Base-by-base conservation (phyloP, 2,113 vertebrate species). In the Tapirus terrestris region DNA sequence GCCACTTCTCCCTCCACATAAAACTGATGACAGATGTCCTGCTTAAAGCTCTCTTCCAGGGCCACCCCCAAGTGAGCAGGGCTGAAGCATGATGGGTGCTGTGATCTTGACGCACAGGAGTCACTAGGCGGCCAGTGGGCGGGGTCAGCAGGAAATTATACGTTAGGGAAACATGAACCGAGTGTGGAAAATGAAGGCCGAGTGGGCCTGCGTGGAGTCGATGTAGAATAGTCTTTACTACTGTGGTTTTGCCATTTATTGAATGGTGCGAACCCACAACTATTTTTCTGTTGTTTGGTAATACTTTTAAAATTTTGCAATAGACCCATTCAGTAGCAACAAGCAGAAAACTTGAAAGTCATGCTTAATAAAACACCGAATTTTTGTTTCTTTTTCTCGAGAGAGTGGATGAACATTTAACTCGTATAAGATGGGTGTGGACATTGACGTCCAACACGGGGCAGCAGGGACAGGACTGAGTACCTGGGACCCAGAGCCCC, bases 171-270 rank as follows among this genome's bases (percentile, higher is more conserved):
- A 3, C 31, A 0, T 1, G 36, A 5, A 6, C 2, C 0, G 63
- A 0, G 10, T 6, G 1, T 4, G 23, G 25, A 33, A 1, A 56
- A 29, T 1, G 20, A 12, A 11, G n/a, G 43, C 18, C 1, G 4
- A 9, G 36, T 2, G 31, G 23, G 0, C 58, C 56, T 2, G 45
- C 23, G 0, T 1, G 16, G 75, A 1, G 11, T 0, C 1, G 1
- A 4, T 3, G 6, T 4, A 0, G 6, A 6, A 3, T 2, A 0
- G 2, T 3, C 68, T 53, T 3, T 0, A 1, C 13, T 1, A 0
- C n/a, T 0, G 58, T 0, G 33, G 36, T 11, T 8, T 21, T 51
- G 13, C 6, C 58, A 3, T 10, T 20, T 11, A 2, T 0, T 29
- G 82, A 8, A 6, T 29, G 58, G 76, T 10, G 60, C 58, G 16